These are phyloP conservation scores for Drosophila serrata DNA, from an alignment of 1,140 invertebrate species.

Conservation along the genomic window DNA sequence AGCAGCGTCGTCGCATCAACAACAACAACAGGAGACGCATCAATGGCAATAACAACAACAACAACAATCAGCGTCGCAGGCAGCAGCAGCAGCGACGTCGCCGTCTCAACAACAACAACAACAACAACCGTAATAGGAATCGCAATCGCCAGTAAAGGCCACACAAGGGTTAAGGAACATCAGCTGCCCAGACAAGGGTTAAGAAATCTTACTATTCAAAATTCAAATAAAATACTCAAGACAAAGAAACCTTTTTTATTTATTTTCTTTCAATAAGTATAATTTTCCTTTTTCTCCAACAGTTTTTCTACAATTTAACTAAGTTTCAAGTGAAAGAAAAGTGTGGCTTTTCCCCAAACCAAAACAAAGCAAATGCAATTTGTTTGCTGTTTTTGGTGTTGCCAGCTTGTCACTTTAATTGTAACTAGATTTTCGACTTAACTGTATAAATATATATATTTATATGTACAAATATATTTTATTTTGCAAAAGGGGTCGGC, in stretches of 20 bases:
- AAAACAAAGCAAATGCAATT: conserved; percentile 33
- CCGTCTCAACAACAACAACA: conserved; percentile 32
- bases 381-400: conserved; percentile 26
- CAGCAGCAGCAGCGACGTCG: conserved; percentile 55
- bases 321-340: background rate
- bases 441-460: conserved; percentile 14
- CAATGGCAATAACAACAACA: conserved; percentile 19
- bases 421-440: conserved; percentile 63
- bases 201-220: background rate
- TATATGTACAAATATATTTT: background rate
- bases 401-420: conserved; percentile 64
- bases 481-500: conserved; percentile 9
- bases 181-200: background rate
- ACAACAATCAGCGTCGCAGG: conserved; percentile 37
- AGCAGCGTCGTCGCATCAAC: conserved; percentile 50
- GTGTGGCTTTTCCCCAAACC: background rate
- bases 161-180: background rate
- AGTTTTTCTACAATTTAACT: no score
- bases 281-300: no score
- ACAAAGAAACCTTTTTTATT: no score
- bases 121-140: conserved; percentile 37
- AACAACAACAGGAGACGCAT: conserved; percentile 38
- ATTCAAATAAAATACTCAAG: background rate
- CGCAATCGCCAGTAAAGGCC: conserved; percentile 19
- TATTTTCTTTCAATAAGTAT: background rate